These are phyloP conservation scores for Wiebesia pumilae DNA, from an alignment of 1,140 invertebrate species.

Conservation along the genomic window DNA sequence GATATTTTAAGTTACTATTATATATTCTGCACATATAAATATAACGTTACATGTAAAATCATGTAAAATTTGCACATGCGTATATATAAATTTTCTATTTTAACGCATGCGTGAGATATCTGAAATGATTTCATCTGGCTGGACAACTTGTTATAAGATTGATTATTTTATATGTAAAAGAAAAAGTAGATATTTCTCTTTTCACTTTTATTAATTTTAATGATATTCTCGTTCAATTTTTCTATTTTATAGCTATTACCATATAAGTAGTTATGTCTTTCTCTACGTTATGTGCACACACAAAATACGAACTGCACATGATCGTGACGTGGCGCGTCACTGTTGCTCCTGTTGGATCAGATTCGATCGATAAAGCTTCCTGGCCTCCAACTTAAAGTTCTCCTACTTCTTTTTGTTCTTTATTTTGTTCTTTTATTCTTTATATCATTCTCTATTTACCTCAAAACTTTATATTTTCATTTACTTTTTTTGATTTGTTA, in stretches of 20 bases:
- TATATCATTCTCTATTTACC: too few species aligned
- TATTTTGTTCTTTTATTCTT: not conserved
- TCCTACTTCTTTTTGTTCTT: not conserved
- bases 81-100: not conserved
- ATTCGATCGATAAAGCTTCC: not conserved
- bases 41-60: not conserved
- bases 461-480: not conserved
- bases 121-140: not conserved
- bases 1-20: not conserved
- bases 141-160: too few species aligned
- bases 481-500: too few species aligned
- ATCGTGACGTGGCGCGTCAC: not conserved
- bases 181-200: too few species aligned
- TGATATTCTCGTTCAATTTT: too few species aligned
- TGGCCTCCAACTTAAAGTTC: not conserved
- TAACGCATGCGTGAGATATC: not conserved
- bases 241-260: too few species aligned
- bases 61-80: not conserved
- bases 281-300: too few species aligned
- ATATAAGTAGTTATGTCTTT: too few species aligned
- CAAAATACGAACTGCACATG: too few species aligned
- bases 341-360: not conserved
- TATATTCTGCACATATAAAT: not conserved
- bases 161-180: too few species aligned
- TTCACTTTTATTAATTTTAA: too few species aligned